Base-by-base conservation (phyloP, 1,140 invertebrate species). In the Platorchestia sp. region DNA sequence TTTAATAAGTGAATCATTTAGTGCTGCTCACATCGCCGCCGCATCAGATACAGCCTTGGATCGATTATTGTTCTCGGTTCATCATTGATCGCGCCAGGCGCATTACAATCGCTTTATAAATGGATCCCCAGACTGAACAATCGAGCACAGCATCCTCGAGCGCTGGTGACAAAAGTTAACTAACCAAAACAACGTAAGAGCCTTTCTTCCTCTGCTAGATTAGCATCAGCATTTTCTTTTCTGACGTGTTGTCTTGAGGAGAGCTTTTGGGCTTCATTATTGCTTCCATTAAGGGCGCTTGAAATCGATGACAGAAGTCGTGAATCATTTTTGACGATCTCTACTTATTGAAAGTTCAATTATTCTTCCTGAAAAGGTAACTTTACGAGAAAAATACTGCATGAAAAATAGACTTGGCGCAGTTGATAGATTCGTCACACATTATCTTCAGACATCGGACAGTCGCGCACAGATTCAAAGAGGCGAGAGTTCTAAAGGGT, bases 1-100 rank as follows among this genome's bases (percentile, higher is more conserved):
- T 93, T 93, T 93, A 47, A 93, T 93, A 93, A 93, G 7, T 93
- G 87, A 6, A 93, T 93, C 91, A 93, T 45, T 93, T 45, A 93
- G 36, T 47, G 91, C 40, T 14, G 36, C 91, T 45, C 43, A 40
- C 45, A 45, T 16, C 43, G 45, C 91, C 44, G 10, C 44, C 6
- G 43, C 43, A 45, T 93, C 91, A 40, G 43, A 93, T 93, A 89
- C 14, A 89, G 87, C 43, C 87, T 89, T 41, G 43, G 87, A 89
- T 42, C 87, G 87, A 89, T 89, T 89, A 89, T 89, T 89, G 87
- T 89, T 89, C 87, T 89, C 87, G 27, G 87, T 42, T 89, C 87
- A 89, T 89, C 87, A 89, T 89, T 89, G n/a, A 89, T 44, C 43
- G 87, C 87, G 87, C 27, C 41, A 89, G 87, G 41, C 41, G 87